Base-by-base conservation (phyloP, 2,113 vertebrate genomes). In the Toxotes chatareus region DNA sequence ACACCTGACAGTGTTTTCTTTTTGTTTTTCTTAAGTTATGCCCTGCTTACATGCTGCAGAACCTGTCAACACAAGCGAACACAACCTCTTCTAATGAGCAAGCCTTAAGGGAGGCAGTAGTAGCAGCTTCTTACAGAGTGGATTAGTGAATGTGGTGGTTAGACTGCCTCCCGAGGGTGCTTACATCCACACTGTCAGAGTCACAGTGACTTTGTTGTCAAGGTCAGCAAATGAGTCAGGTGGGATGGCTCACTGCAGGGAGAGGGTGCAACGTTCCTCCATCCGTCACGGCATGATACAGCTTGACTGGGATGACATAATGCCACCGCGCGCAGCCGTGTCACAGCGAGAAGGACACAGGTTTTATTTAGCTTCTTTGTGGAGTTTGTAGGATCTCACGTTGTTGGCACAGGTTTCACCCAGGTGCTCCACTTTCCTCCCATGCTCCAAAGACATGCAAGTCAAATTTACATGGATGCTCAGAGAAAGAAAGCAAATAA, bases 161-260 rank as follows among this genome's bases (percentile, higher is more conserved):
- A 74, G 70, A 64, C 71, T 76, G 78, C 78, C 88, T 88, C 90
- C 88, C 27, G 68, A 88, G 79, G 91, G 83, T 73, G 80, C 88
- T 86, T 85, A 79, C 77, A 83, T 87, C 80, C 82, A 92, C 87
- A 82, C 75, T 44, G 47, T 64, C 80, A 66, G 83, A 90, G 83
- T 85, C 90, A 90, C 79, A 38, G 73, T 73, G 85, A 90, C 89
- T 87, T 80, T 55, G n/a, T 82, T 79, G 84, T 82, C 91, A 91
- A 94, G 91, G 93, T 94, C 92, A 91, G 86, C 84, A 87, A 94
- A 91, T 93, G 88, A 92, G 89, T 91, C 89, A 91, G 91, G 87
- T 90, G 88, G 86, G 87, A 88, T 53, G 76, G 82, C 89, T 90
- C 83, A 77, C 83, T 78, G 89, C 78, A 31, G 80, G 62, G 80